These are phyloP conservation scores for Drosophila helvetica DNA, from an alignment of 2,888 invertebrate species.

Conservation along the genomic window DNA sequence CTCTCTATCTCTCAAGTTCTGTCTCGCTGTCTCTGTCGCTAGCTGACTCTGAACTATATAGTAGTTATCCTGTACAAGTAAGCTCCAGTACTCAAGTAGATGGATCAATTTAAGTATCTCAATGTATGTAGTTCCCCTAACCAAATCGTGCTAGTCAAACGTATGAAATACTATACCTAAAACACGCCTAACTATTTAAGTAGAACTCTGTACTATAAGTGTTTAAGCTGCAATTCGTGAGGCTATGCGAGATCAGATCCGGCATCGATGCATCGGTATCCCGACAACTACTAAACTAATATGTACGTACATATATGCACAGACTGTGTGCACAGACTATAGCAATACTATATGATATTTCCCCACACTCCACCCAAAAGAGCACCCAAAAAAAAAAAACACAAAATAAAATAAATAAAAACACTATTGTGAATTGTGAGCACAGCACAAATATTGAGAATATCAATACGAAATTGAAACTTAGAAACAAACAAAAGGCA, in stretches of 20 bases:
- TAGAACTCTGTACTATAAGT: conserved; percentile 6
- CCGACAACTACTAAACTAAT: background rate
- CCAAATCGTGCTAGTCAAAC: conserved; percentile 67
- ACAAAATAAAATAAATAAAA: background rate
- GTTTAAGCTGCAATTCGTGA: conserved; percentile 50
- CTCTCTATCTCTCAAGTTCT: conserved; percentile 33
- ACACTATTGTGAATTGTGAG: conserved; percentile 15
- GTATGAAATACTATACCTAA: conserved; percentile 48
- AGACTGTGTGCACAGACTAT: conserved; percentile 53
- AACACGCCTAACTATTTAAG: conserved; percentile 2
- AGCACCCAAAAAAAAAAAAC: background rate
- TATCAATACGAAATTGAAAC: conserved; percentile 10
- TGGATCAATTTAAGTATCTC: conserved; percentile 35
- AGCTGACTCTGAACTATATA: conserved; percentile 9
- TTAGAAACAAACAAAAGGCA: background rate
- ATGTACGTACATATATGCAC: conserved; percentile 11
- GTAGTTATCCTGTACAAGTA: conserved; percentile 30
- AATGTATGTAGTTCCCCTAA: conserved; percentile 43
- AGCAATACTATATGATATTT: conserved; percentile 75
- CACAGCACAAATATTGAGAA: conserved; percentile 53
- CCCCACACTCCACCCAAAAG: background rate
- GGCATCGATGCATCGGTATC: conserved; percentile 21
- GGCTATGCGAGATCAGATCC: conserved; percentile 50
- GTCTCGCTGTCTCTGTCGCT: conserved; percentile 31
- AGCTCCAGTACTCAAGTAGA: conserved; percentile 34